phyloP scores from a whole-genome alignment of 2,113 vertebrate species.

The Oryzias curvinotus region DNA sequence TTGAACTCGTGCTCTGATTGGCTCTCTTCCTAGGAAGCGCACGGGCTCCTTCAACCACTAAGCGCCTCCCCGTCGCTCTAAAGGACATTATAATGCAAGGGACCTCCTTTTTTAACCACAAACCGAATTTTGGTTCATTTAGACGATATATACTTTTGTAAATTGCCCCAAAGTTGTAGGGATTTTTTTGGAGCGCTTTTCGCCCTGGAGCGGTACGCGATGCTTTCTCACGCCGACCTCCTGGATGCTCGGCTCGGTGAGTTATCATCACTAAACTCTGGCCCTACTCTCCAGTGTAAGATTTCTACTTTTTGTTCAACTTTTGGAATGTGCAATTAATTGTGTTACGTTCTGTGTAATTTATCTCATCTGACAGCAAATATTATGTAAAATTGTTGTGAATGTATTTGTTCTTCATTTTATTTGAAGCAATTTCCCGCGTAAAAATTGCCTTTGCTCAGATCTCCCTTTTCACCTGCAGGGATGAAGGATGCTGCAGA shows the following conservation, averaged over 20 bases:
- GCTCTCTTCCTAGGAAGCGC: slow-evolving; percentile 89
- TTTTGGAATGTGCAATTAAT: slow-evolving; percentile 74
- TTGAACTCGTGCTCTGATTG: slow-evolving; percentile 91
- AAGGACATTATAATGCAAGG: slow-evolving; percentile 99
- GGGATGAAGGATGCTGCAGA: slow-evolving; percentile 98
- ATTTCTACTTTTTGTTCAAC: slow-evolving; percentile 73
- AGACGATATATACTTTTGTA: slow-evolving; percentile 78
- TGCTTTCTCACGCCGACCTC: slow-evolving; percentile 99
- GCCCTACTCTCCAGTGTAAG: slow-evolving; percentile 84
- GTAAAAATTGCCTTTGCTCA: slow-evolving; percentile 1
- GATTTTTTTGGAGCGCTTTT: slow-evolving; percentile 88
- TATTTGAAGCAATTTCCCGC: too few relatives aligned
- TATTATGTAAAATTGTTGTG: too few relatives aligned
- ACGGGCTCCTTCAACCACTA: slow-evolving; percentile 93
- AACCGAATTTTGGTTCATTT: slow-evolving; percentile 98
- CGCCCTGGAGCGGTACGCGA: slow-evolving; percentile 96
- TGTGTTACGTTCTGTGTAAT: slow-evolving; percentile 24
- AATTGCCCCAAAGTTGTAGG: slow-evolving; percentile 86
- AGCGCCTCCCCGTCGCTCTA: slow-evolving; percentile 96
- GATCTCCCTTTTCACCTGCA: slow-evolving; percentile 57
- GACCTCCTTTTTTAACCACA: slow-evolving; percentile 97
- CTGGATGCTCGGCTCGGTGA: slow-evolving; percentile 99
- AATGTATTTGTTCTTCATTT: too few relatives aligned
- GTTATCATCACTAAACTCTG: slow-evolving; percentile 84
- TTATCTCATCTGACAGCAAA: too few relatives aligned